Conservation (phyloP, 2,113 vertebrate species). For the Podarcis cretensis region DNA sequence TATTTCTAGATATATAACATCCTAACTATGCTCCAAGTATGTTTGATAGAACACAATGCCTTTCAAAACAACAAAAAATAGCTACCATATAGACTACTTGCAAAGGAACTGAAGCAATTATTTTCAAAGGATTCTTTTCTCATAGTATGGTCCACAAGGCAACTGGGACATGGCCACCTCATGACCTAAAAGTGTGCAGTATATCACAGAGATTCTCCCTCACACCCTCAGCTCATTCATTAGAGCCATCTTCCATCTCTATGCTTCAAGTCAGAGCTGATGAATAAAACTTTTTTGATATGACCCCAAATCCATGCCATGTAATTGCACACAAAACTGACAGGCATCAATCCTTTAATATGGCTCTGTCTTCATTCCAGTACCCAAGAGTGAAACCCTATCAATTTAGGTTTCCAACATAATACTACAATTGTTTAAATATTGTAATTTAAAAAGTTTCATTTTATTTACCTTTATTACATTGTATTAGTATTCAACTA, state of each 20-base stretch:
- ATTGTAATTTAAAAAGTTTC: background rate
- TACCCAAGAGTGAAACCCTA: background rate
- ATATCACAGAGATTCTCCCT: background rate
- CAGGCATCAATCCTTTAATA: background rate
- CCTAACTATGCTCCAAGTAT: background rate
- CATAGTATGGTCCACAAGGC: background rate
- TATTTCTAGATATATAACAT: background rate
- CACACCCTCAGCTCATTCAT: background rate
- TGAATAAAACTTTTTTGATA: background rate
- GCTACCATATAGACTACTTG: background rate
- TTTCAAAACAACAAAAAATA: background rate
- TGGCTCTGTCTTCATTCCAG: background rate
- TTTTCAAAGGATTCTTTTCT: background rate
- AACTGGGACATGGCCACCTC: background rate
- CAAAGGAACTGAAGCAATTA: slow-evolving; percentile 4
- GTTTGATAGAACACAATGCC: background rate
- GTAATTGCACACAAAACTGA: background rate
- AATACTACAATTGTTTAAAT: background rate
- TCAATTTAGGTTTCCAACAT: too few relatives aligned
- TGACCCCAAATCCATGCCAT: background rate
- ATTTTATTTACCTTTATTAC: background rate
- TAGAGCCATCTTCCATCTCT: background rate
- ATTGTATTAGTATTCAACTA: too few relatives aligned
- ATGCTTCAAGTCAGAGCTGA: background rate
- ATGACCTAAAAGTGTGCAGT: background rate